These are phyloP conservation scores for Apostichopus japonicus DNA, from an alignment of 35 echinoderm and acorn worm genomes.

Conservation along the genomic window DNA sequence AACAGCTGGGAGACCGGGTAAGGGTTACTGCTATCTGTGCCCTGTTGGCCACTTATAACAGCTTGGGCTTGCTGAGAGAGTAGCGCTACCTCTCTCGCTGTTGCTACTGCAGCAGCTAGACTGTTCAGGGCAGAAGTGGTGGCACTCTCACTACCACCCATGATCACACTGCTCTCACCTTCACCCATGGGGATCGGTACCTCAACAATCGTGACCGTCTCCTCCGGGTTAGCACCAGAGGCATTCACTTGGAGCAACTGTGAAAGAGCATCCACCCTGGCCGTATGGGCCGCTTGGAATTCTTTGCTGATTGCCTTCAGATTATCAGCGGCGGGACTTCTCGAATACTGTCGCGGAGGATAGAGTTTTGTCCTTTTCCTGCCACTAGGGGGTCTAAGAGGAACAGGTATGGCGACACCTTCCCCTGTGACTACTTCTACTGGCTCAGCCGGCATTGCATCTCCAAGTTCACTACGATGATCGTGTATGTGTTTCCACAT, in stretches of 20 bases:
- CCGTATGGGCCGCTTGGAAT: not conserved
- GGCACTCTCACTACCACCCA: slow-evolving; percentile 44
- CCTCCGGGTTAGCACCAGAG: not conserved
- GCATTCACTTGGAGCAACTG: slow-evolving; percentile 4
- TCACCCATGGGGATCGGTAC: slow-evolving; percentile 42
- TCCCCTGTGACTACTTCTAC: slow-evolving; percentile 69
- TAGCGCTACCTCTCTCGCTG: slow-evolving; percentile 56
- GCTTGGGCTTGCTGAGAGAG: slow-evolving; percentile 34
- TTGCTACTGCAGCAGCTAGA: slow-evolving; percentile 63
- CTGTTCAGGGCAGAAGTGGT: slow-evolving; percentile 59
- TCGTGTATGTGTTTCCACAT: slow-evolving; percentile 95
- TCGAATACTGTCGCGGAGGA: not conserved
- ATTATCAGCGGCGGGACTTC: slow-evolving; percentile 25
- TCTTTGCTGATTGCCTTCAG: slow-evolving; percentile 45
- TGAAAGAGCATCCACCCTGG: not conserved
- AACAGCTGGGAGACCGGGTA: slow-evolving; percentile 53
- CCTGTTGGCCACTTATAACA: slow-evolving; percentile 34
- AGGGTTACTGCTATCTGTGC: slow-evolving; percentile 29
- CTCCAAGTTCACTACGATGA: slow-evolving; percentile 76
- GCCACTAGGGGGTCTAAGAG: slow-evolving; percentile 50
- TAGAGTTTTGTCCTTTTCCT: slow-evolving; percentile 41
- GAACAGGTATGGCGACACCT: slow-evolving; percentile 58
- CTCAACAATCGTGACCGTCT: slow-evolving; percentile 32
- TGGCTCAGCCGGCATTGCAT: slow-evolving; percentile 63
- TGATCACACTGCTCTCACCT: slow-evolving; percentile 16